phyloP scores from a whole-genome alignment of 2,797 vertebrate genomes.

The Diplodus puntazzo region DNA sequence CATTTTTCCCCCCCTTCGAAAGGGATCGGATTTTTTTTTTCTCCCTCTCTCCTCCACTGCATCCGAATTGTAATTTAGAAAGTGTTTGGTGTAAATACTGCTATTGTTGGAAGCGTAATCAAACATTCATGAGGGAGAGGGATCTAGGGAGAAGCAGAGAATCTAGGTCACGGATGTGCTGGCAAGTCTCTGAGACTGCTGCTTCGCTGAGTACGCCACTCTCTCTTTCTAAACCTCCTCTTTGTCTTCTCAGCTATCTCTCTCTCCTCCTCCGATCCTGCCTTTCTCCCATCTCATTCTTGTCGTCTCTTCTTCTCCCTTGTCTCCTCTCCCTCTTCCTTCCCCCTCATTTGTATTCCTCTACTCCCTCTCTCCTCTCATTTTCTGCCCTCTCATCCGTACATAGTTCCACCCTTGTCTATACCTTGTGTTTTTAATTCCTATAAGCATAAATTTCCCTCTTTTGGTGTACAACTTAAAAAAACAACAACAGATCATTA shows the following conservation, averaged over 20 bases:
- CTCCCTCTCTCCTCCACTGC: constrained; percentile 16
- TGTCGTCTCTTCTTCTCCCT: constrained; percentile 16
- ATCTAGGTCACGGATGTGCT: constrained; percentile 86
- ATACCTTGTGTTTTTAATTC: constrained; percentile 21
- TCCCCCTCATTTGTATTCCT: constrained; percentile 55
- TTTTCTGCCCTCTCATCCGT: constrained; percentile 58
- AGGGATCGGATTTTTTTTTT: constrained; percentile 51
- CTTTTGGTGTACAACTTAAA: constrained; percentile 4
- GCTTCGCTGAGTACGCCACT: constrained; percentile 61
- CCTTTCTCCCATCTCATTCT: neutral
- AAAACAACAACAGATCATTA: neutral
- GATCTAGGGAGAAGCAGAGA: constrained; percentile 79
- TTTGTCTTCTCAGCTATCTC: constrained; percentile 60
- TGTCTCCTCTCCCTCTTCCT: constrained; percentile 21
- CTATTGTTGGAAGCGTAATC: constrained; percentile 85
- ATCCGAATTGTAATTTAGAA: constrained; percentile 76
- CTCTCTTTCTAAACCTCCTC: constrained; percentile 64
- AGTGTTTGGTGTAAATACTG: constrained; percentile 78
- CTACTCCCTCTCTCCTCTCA: constrained; percentile 45
- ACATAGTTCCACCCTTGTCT: constrained; percentile 30
- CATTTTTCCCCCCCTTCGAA: constrained; percentile 46
- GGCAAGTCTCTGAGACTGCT: constrained; percentile 75
- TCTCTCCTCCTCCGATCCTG: constrained; percentile 26
- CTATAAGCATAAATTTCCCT: neutral
- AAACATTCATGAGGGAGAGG: constrained; percentile 86